A percentile compares a stretch with the other conserved stretches of the same genome.
phyloP scores from a whole-genome alignment of 2,888 invertebrate genomes.

The Sphaerophoria taeniata region DNA sequence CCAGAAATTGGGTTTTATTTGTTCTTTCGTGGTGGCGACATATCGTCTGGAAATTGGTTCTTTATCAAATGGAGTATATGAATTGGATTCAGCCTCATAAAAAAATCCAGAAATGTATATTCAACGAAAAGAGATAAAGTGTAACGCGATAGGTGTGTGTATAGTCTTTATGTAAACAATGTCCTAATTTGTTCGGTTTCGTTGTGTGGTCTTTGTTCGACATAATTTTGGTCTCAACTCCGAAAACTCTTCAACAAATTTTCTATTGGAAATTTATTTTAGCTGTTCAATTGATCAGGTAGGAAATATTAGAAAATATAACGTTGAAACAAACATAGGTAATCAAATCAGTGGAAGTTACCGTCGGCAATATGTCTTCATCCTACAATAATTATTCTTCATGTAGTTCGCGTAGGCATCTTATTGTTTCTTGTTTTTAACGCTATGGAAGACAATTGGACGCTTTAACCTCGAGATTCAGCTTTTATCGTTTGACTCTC shows the following conservation, averaged over 20 bases:
- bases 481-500: too few relatives aligned
- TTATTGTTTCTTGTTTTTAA: too few relatives aligned
- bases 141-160: slow-evolving; percentile 47
- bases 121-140: slow-evolving; percentile 14
- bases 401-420: too few relatives aligned
- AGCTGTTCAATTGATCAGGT: neutral
- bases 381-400: too few relatives aligned
- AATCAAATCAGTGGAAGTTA: too few relatives aligned
- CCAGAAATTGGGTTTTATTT: neutral
- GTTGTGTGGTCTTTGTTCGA: slow-evolving; percentile 42
- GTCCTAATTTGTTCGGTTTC: slow-evolving; percentile 16
- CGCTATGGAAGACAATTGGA: too few relatives aligned
- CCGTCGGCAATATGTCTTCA: too few relatives aligned
- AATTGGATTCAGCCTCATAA: neutral
- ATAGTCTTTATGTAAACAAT: slow-evolving; percentile 45
- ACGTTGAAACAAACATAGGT: too few relatives aligned
- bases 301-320: too few relatives aligned
- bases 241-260: neutral
- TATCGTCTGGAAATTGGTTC: slow-evolving; percentile 44
- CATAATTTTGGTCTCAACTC: neutral
- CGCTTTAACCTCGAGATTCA: too few relatives aligned
- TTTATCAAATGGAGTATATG: slow-evolving; percentile 6
- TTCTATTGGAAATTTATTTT: neutral
- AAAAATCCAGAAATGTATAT: slow-evolving; percentile 29
- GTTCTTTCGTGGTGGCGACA: slow-evolving; percentile 49